Evolutionary conservation across 2,888 invertebrate species (phyloP).

Genomic region (Caenorhabditis zanzibari): DNA sequence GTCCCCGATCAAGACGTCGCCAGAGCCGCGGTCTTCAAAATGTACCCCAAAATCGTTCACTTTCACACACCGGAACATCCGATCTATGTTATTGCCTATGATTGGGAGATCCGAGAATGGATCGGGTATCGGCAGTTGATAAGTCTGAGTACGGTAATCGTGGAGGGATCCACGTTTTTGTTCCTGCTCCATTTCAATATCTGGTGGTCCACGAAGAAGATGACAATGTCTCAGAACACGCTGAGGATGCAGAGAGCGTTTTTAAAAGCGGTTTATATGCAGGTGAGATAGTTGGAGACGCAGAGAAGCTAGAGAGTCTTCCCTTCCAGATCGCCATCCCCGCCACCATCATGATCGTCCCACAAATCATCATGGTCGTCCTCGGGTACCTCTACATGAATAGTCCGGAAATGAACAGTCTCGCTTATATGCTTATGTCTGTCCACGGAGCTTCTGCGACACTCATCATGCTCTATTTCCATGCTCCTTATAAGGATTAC

Average conservation of each 20-base stretch:
- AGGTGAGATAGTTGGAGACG: constrained; percentile 11
- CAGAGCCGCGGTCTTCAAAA: background rate
- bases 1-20: constrained; percentile 9
- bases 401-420: constrained; percentile 17
- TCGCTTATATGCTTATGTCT: constrained; percentile 12
- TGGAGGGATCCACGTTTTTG: constrained; percentile 8
- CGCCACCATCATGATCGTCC: constrained; percentile 11
- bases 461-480: constrained; percentile 19
- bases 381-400: constrained; percentile 20
- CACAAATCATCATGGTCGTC: constrained; percentile 5
- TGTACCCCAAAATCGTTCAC: constrained; percentile 6
- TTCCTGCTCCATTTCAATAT: constrained; percentile 16
- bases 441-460: constrained; percentile 4
- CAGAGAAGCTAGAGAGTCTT: no score
- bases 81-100: constrained; percentile 11
- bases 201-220: background rate
- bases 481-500: constrained; percentile 4
- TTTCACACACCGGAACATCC: constrained; percentile 9
- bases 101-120: background rate
- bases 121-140: constrained; percentile 23
- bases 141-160: constrained; percentile 10
- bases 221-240: background rate
- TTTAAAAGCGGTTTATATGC: constrained; percentile 21
- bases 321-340: constrained; percentile 12
- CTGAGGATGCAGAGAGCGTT: constrained; percentile 12